Evolutionary conservation across 2,888 invertebrate genomes (phyloP).

Genomic region (Cephus rjabovi): DNA sequence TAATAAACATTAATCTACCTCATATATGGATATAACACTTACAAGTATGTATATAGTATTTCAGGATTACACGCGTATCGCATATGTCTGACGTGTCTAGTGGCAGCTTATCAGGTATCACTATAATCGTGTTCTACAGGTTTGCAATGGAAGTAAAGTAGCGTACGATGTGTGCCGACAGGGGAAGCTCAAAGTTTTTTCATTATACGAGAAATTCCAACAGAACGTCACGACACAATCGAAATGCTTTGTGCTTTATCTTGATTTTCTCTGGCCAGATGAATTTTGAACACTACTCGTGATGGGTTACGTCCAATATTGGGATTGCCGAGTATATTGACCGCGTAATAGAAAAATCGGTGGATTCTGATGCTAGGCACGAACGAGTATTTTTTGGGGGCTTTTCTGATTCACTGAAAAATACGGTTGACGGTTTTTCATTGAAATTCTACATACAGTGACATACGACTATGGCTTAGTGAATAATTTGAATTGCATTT

Average conservation of each 20-base stretch:
- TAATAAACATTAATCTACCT: background rate
- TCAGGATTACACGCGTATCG: background rate
- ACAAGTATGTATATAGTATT: background rate
- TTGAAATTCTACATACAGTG: too few relatives aligned
- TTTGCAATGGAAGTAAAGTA: background rate
- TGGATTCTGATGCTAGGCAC: background rate
- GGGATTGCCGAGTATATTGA: background rate
- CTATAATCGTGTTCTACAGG: background rate
- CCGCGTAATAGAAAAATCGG: background rate
- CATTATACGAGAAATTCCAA: background rate
- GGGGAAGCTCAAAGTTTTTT: background rate
- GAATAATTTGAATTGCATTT: background rate
- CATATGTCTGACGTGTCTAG: background rate
- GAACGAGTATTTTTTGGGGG: background rate
- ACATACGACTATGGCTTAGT: background rate
- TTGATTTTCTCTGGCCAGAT: background rate
- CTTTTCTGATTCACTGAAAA: background rate
- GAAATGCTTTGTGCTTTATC: background rate
- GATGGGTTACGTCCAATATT: background rate
- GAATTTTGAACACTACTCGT: background rate
- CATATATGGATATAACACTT: background rate
- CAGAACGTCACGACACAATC: background rate
- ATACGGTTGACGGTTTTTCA: background rate
- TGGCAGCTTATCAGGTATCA: background rate
- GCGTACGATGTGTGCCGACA: background rate